Base-by-base conservation (phyloP, 2,797 vertebrate genomes). In the Knipowitschia caucasica region DNA sequence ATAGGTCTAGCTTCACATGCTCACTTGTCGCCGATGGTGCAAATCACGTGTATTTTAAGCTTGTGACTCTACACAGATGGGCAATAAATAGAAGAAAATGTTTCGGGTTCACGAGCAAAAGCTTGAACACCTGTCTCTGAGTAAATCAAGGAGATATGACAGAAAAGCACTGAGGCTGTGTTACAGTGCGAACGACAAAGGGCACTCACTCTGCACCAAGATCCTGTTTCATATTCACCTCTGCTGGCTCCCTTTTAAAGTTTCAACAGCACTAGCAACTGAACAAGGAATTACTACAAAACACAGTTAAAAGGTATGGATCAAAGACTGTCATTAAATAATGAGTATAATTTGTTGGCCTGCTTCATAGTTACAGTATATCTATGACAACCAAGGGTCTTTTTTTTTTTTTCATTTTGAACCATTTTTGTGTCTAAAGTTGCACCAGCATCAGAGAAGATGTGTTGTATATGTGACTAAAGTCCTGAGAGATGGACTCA, bases 141-240 rank as follows among this genome's bases (percentile, higher is more conserved):
- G 81, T 88, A 89, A 89, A 89, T 89, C 84, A 89, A 83, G 76
- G 75, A 77, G 73, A 83, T 59, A 71, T 82, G 82, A 87, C 84
- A 86, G 69, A 76, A 77, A 69, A 73, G 61, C 60, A 44, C 67
- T 51, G 70, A 62, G 69, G 75, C 72, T 71, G 73, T 69, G 80
- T 64, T 64, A 74, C 61, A 68, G 67, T 36, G 54, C 73, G 65
- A 52, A 62, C 73, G 70, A 85, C 79, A 86, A 88, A 79, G 78
- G 67, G 70, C 81, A 84, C 63, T 71, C 58, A 60, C 69, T 68
- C 61, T 66, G 62, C 56, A 72, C 49, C 67, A 61, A 20, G 61
- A 68, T 79, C 75, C 54, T 50, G 34, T 64, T 75, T 67, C 49
- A 66, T 62, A 53, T 80, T 73, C 53, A 74, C 64, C 67, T 54